Evolutionary conservation across 2,113 vertebrate species (phyloP).

Genomic region (Eira barbara): DNA sequence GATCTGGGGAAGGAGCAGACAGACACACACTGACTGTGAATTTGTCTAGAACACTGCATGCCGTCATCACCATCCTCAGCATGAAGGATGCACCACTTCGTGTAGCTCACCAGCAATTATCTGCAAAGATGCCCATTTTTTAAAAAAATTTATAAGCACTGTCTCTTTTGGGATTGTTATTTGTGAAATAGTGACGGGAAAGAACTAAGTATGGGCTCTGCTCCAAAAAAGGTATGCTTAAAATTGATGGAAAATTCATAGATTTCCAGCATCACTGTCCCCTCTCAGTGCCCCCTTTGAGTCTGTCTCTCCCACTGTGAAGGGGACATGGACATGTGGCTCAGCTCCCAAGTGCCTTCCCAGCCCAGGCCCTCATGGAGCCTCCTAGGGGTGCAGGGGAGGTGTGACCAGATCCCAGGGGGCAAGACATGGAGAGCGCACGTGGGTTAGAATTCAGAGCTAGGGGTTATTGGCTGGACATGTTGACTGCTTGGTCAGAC

Average conservation of each 20-base stretch:
- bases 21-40: background rate
- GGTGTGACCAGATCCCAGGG: background rate
- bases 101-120: background rate
- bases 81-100: background rate
- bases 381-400: background rate
- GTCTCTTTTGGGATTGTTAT: constrained; percentile 7
- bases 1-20: background rate
- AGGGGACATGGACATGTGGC: background rate
- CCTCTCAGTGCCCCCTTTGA: background rate
- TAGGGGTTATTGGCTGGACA: background rate
- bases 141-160: background rate
- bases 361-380: accelerated
- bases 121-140: background rate
- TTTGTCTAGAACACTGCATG: background rate
- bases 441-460: background rate
- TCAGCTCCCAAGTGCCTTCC: background rate
- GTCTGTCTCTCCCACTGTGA: background rate
- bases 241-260: background rate
- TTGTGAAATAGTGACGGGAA: constrained; percentile 23
- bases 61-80: background rate
- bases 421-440: background rate
- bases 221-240: background rate
- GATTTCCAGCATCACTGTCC: background rate
- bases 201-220: background rate
- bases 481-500: background rate